A percentile compares a stretch with the other conserved stretches of the same genome.
Conservation (phyloP, 2,113 vertebrate genomes). For the Tetraodon nigroviridis region DNA sequence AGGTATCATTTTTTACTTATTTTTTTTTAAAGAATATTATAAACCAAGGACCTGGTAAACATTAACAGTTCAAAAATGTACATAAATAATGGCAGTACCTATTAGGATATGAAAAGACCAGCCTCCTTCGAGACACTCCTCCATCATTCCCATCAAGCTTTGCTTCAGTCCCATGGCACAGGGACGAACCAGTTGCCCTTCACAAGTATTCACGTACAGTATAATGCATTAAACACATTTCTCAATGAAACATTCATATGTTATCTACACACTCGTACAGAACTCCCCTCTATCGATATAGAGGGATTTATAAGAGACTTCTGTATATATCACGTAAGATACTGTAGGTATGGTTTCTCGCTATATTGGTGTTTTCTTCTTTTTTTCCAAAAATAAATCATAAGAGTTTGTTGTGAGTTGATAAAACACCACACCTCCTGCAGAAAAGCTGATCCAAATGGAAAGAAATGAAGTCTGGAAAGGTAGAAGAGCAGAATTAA, state of each 20-base stretch:
- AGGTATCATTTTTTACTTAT: conserved; percentile 13
- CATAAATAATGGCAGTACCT: conserved; percentile 65
- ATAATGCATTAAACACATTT: conserved; percentile 69
- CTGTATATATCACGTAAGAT: conserved; percentile 61
- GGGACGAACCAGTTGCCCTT: conserved; percentile 65
- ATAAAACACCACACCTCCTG: conserved; percentile 54
- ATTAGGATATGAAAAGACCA: conserved; percentile 64
- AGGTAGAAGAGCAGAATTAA: conserved; percentile 35
- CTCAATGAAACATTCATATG: conserved; percentile 71
- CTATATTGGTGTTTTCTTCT: conserved; percentile 30
- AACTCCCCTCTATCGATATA: conserved; percentile 43
- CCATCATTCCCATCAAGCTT: conserved; percentile 95
- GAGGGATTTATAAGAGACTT: conserved; percentile 55
- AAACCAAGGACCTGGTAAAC: conserved; percentile 47
- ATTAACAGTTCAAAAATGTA: conserved; percentile 43
- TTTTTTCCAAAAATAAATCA: conserved; percentile 60
- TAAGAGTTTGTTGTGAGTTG: conserved; percentile 35
- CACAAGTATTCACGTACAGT: conserved; percentile 68
- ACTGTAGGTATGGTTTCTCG: conserved; percentile 57
- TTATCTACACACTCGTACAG: conserved; percentile 69
- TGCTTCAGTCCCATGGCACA: conserved; percentile 78
- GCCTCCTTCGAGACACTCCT: conserved; percentile 53
- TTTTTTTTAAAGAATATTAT: conserved; percentile 2
- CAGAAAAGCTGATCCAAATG: conserved; percentile 22
- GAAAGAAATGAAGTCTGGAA: conserved; percentile 49